Evolutionary conservation across 2,797 vertebrate species (phyloP).

Genomic region (Sebastes goodei): DNA sequence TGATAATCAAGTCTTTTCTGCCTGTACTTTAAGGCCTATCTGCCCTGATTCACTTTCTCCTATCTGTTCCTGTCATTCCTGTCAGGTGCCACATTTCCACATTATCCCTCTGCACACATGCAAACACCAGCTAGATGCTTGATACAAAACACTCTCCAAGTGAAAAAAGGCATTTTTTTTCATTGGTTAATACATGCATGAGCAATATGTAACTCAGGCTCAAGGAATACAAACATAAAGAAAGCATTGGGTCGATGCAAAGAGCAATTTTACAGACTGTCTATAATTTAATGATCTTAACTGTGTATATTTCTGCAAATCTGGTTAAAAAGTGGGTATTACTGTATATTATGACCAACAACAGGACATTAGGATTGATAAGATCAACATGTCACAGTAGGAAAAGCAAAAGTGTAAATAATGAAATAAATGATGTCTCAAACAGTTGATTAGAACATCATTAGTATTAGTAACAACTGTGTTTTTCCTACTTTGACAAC

Average conservation of each 20-base stretch:
- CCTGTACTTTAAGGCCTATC: background rate
- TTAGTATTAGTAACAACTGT: background rate
- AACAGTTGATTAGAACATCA: background rate
- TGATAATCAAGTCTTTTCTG: constrained; percentile 4
- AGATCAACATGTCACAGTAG: background rate
- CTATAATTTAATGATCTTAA: background rate
- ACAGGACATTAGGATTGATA: background rate
- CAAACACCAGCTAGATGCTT: background rate
- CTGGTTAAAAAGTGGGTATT: background rate
- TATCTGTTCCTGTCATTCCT: background rate
- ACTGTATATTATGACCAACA: background rate
- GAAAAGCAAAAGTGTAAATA: background rate
- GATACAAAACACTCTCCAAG: background rate
- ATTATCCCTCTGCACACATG: background rate
- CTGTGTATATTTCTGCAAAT: background rate
- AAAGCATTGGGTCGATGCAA: too few species aligned
- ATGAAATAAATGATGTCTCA: background rate
- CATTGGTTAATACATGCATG: background rate
- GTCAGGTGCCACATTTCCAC: background rate
- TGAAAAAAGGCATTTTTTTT: background rate
- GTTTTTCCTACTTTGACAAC: background rate
- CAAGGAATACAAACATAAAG: background rate
- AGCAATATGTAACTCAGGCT: background rate
- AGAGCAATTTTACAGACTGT: background rate
- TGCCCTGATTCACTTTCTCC: background rate